phyloP scores from a whole-genome alignment of 2,797 vertebrate genomes.

The Taeniopygia guttata region DNA sequence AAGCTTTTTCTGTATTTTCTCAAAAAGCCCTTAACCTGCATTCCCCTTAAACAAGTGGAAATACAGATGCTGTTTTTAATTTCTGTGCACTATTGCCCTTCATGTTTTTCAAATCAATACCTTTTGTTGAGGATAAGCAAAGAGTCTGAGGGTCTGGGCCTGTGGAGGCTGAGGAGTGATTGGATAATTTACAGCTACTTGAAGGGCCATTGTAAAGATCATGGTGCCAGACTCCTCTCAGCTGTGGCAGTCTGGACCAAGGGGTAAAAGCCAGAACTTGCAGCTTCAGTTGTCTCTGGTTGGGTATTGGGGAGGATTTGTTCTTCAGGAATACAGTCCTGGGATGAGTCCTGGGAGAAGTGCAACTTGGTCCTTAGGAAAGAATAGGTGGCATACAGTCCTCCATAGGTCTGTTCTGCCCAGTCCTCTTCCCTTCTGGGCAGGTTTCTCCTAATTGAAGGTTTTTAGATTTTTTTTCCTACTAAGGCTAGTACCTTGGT shows the following conservation, averaged over 20 bases:
- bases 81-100: not conserved
- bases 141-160: not conserved
- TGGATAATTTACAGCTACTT: not conserved
- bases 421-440: not conserved
- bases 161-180: not conserved
- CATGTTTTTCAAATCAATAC: not conserved
- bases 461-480: not conserved
- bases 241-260: not conserved
- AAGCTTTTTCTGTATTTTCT: not conserved
- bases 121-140: not conserved
- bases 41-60: not conserved
- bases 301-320: not conserved
- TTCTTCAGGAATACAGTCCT: not conserved
- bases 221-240: not conserved
- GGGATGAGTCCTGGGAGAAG: too few relatives aligned
- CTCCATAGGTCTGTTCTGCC: not conserved
- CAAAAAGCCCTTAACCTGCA: not conserved
- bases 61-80: not conserved
- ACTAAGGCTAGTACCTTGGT: not conserved
- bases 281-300: not conserved
- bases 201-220: not conserved
- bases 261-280: not conserved
- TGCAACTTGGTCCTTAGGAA: not conserved
- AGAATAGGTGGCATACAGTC: not conserved
- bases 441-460: not conserved